Percentiles rank a stretch among this genome's conserved stretches.
These are phyloP conservation scores for Tamandua tetradactyla DNA, from an alignment of 2,797 vertebrate species.

Conservation along the genomic window DNA sequence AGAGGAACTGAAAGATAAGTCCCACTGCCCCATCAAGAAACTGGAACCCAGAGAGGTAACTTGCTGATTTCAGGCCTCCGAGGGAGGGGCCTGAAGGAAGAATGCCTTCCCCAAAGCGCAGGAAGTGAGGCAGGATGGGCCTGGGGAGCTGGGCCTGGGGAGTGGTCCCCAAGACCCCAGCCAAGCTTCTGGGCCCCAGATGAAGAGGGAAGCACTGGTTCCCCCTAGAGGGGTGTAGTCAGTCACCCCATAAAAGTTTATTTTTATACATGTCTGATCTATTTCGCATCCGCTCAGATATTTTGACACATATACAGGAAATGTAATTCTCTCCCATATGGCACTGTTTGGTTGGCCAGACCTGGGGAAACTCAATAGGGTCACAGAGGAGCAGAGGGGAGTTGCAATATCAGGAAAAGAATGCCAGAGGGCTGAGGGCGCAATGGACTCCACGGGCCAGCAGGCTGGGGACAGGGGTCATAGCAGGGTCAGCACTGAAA, in stretches of 20 bases:
- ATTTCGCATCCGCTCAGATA: slow-evolving; percentile 80
- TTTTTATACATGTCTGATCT: slow-evolving; percentile 82
- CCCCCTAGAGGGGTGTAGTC: slow-evolving; percentile 72
- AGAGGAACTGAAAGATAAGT: not conserved
- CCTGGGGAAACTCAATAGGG: slow-evolving; percentile 73
- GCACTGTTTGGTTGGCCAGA: slow-evolving; percentile 71
- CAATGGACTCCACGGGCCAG: not conserved
- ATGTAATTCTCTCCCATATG: slow-evolving; percentile 76
- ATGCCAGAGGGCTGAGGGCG: slow-evolving; percentile 55
- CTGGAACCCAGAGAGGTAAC: not conserved
- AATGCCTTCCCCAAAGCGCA: not conserved
- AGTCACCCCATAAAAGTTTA: slow-evolving; percentile 80
- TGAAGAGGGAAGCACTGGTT: slow-evolving; percentile 70
- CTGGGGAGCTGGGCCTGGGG: not conserved
- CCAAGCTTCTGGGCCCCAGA: slow-evolving; percentile 79
- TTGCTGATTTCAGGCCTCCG: not conserved
- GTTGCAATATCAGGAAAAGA: slow-evolving; percentile 21
- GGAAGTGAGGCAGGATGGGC: not conserved
- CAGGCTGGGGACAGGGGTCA: not conserved
- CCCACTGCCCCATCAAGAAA: not conserved
- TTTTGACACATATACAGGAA: slow-evolving; percentile 81
- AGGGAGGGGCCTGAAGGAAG: not conserved
- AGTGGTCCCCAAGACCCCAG: slow-evolving; percentile 52
- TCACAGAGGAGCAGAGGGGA: slow-evolving; percentile 64
- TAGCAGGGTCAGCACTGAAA: not conserved